These are phyloP conservation scores for Leucoraja erinaceus DNA, from an alignment of 2,113 vertebrate species.

Conservation along the genomic window DNA sequence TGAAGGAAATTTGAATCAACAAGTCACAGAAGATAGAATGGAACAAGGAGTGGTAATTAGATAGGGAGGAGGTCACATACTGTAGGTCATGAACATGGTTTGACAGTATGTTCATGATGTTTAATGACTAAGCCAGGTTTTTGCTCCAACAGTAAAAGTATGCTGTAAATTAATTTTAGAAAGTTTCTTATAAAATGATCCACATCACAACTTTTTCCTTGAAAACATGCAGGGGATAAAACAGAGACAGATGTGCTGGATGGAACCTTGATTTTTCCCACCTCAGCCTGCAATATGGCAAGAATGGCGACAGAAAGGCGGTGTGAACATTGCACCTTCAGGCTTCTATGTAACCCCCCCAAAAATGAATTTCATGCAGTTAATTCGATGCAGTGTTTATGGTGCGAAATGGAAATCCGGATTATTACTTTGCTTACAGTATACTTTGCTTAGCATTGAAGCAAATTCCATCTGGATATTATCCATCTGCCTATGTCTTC, in stretches of 20 bases:
- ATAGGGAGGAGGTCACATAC: background rate
- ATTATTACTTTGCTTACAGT: background rate
- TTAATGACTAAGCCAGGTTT: background rate
- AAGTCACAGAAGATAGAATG: background rate
- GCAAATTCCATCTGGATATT: background rate
- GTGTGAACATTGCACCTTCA: background rate
- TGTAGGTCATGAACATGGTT: background rate
- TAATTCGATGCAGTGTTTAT: conserved; percentile 21
- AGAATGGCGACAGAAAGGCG: background rate
- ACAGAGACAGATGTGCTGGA: background rate
- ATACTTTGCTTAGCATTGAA: background rate
- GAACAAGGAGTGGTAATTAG: background rate
- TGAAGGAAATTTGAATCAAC: background rate
- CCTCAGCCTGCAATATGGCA: background rate
- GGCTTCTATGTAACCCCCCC: background rate
- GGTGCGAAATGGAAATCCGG: background rate
- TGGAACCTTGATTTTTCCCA: background rate
- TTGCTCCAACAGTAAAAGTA: background rate
- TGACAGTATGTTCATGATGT: background rate
- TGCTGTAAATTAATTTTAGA: background rate
- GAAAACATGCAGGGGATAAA: background rate
- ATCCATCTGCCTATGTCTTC: background rate
- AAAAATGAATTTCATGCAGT: background rate
- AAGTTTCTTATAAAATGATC: background rate
- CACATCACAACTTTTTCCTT: background rate